A percentile compares a stretch with the other conserved stretches of the same genome.
phyloP scores from a whole-genome alignment of 2,113 vertebrate species.

The Synchiropus splendidus region DNA sequence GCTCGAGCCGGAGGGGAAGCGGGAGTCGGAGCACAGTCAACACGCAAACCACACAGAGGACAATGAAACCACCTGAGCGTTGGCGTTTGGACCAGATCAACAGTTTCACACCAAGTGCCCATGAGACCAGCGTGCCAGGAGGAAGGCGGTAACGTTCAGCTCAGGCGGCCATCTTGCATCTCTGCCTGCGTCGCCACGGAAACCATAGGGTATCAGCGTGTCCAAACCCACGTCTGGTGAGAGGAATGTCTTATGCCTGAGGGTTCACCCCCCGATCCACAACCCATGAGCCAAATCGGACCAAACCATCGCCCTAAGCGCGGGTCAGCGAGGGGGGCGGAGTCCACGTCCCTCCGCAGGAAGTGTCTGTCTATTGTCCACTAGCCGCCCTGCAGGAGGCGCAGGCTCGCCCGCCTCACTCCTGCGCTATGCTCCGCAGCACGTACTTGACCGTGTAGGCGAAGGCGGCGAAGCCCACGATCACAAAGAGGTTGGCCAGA shows the following conservation, averaged over 20 bases:
- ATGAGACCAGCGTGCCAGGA: too few species aligned
- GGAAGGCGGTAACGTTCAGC: too few species aligned
- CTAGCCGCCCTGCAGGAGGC: conserved; percentile 19
- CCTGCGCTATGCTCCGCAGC: conserved; percentile 95
- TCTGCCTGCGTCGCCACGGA: too few species aligned
- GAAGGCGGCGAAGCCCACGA: conserved; percentile 94
- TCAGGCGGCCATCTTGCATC: too few species aligned
- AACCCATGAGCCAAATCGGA: conserved; percentile 57
- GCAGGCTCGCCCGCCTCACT: conserved; percentile 78
- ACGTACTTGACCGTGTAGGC: conserved; percentile 98
- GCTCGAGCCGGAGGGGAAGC: neutral
- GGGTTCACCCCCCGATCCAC: conserved; percentile 5
- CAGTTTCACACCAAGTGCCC: too few species aligned
- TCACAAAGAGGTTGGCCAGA: conserved; percentile 93
- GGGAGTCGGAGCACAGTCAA: neutral
- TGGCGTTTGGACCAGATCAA: too few species aligned
- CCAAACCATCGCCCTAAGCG: too few species aligned
- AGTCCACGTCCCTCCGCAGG: conserved; percentile 28
- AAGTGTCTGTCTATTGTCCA: conserved; percentile 45
- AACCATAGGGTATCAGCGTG: too few species aligned
- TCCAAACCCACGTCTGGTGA: too few species aligned
- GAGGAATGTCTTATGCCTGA: neutral
- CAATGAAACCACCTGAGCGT: neutral
- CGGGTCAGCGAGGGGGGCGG: conserved; percentile 28
- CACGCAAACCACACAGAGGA: neutral